Evolutionary conservation across 2,113 vertebrate genomes (phyloP), one percentile per base, ranked within the genome.

Genomic region (Halcyon senegalensis): DNA sequence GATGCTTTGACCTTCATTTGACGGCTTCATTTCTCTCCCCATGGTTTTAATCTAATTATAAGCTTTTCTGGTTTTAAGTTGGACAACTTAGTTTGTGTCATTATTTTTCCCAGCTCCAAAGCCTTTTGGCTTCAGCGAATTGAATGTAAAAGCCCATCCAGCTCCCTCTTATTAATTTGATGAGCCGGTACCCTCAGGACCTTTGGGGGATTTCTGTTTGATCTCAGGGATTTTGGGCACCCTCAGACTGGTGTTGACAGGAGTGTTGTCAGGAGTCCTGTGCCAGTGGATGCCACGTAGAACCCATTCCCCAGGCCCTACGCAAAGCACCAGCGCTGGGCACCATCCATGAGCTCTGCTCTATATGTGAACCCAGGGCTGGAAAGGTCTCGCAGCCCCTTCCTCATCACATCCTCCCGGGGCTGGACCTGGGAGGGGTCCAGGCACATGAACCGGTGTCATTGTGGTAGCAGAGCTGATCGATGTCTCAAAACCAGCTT

Each of bases 371-470:
- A 11, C 41, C 30, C 2, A 2, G 8, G 10, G 56, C 67, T 56
- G 83, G 7, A 15, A 19, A 33, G 53, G 37, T 55, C 82, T 64
- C 7, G 2, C 20, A 4, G 50, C 18, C n/a, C 67, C 27, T 62
- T 69, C 56, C 43, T 64, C 44, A 7, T 14, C 60, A 2, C 2
- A 0, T 41, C 31, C 41, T 33, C 56, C 43, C 2, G 12, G 7
- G 43, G 37, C 56, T n/a, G 69, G 37, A 1, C 15, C 24, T 3
- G 1, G 18, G 1, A 2, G 8, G 64, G 51, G 25, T 14, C 62
- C 24, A 5, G 53, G 25, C 35, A 24, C 31, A 1, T 0, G 3
- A 5, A 1, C 28, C 1, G 1, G 15, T 35, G 5, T 39, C 21
- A 0, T 51, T 53, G 59, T 24, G 48, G 30, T 12, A 13, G 10